Percentiles rank a stretch among this genome's conserved stretches.
Evolutionary conservation across 2,797 vertebrate species (phyloP).

Genomic region (Pipistrellus kuhlii): DNA sequence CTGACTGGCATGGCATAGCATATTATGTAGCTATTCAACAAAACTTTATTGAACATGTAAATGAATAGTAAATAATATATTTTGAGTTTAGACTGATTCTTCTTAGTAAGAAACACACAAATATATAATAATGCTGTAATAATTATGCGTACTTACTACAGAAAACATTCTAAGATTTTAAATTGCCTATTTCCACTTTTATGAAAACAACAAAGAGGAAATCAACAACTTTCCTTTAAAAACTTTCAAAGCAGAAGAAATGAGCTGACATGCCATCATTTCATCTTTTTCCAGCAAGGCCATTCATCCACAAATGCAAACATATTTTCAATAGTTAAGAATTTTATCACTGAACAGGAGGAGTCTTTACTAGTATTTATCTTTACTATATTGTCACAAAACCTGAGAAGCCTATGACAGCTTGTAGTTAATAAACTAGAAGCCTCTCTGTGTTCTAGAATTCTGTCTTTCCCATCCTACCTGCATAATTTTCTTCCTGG

Average conservation of each 20-base stretch:
- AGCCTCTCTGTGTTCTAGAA: constrained; percentile 42
- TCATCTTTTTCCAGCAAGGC: constrained; percentile 26
- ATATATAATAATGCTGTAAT: not conserved
- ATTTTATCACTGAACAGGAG: constrained; percentile 54
- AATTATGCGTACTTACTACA: not conserved
- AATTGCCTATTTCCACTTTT: not conserved
- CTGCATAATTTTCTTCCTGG: constrained; percentile 43
- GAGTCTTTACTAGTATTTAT: constrained; percentile 70
- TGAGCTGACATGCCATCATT: constrained; percentile 27
- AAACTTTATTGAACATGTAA: not conserved
- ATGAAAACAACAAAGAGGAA: constrained; percentile 1
- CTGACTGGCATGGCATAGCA: rapidly evolving
- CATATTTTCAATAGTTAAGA: constrained; percentile 42
- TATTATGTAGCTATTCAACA: not conserved
- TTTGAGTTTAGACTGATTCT: not conserved
- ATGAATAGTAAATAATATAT: not conserved
- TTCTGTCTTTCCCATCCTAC: not conserved
- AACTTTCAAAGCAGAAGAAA: constrained; percentile 2
- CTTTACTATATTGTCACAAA: constrained; percentile 64
- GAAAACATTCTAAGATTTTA: not conserved
- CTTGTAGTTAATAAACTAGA: constrained; percentile 70
- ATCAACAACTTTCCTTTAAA: not conserved
- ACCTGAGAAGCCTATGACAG: constrained; percentile 37
- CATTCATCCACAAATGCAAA: constrained; percentile 63
- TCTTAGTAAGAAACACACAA: not conserved